Evolutionary conservation across 2,888 invertebrate genomes (phyloP).

Genomic region (Phyllotreta cruciferae): DNA sequence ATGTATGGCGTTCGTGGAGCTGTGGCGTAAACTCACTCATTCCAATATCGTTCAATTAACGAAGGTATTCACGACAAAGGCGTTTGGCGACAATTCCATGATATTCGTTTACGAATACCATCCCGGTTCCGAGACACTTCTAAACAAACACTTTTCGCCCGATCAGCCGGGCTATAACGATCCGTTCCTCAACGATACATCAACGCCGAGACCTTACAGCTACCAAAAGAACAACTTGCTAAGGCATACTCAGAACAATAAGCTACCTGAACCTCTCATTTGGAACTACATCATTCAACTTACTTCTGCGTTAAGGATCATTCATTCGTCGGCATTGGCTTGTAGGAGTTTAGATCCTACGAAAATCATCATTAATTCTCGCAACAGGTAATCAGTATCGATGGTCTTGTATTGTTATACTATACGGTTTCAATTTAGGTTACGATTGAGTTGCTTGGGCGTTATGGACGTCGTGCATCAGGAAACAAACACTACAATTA

Average conservation of each 20-base stretch:
- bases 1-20: conserved; percentile 83
- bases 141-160: conserved; percentile 82
- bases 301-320: conserved; percentile 88
- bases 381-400: conserved; percentile 48
- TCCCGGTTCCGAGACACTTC: conserved; percentile 87
- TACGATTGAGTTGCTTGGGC: conserved; percentile 82
- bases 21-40: conserved; percentile 95
- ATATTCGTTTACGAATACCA: conserved; percentile 97
- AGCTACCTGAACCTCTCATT: conserved; percentile 86
- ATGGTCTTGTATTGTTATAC: conserved; percentile 42
- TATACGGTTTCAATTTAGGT: conserved; percentile 56
- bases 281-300: conserved; percentile 97
- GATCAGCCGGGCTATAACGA: conserved; percentile 71
- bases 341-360: conserved; percentile 89
- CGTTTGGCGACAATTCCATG: conserved; percentile 95
- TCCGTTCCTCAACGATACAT: conserved; percentile 85
- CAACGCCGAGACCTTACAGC: conserved; percentile 80
- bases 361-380: conserved; percentile 75
- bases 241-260: conserved; percentile 73
- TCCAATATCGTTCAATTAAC: conserved; percentile 92
- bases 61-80: conserved; percentile 94
- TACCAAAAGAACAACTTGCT: conserved; percentile 84
- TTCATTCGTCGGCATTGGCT: conserved; percentile 80
- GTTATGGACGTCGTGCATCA: conserved; percentile 82
- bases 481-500: conserved; percentile 68